phyloP scores from a whole-genome alignment of 2,888 invertebrate genomes.

The Melitaea athalia region DNA sequence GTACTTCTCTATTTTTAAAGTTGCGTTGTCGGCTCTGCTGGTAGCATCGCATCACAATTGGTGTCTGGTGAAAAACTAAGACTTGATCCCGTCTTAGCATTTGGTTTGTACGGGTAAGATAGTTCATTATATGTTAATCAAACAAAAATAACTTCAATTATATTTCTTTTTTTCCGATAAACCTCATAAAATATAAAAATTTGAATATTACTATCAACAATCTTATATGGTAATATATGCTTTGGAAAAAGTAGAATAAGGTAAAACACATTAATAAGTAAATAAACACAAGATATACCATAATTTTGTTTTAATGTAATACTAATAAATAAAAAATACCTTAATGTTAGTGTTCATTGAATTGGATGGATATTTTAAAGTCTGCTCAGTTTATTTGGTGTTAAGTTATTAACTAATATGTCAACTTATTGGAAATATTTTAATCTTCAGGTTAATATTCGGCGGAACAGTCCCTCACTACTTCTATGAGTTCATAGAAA shows the following conservation, averaged over 20 bases:
- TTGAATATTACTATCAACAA: too few species aligned
- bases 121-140: neutral
- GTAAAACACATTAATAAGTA: too few species aligned
- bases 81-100: slow-evolving; percentile 86
- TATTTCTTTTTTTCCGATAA: neutral
- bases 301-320: too few species aligned
- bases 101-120: slow-evolving; percentile 88
- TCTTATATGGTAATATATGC: too few species aligned
- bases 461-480: slow-evolving; percentile 91
- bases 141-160: neutral
- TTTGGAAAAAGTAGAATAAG: too few species aligned
- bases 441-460: slow-evolving; percentile 84
- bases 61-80: slow-evolving; percentile 85
- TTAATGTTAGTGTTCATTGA: too few species aligned
- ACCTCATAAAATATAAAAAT: neutral
- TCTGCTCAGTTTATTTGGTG: too few species aligned
- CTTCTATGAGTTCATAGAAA: slow-evolving; percentile 86
- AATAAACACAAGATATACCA: too few species aligned
- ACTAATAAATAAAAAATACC: too few species aligned
- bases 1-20: slow-evolving; percentile 60
- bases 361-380: too few species aligned
- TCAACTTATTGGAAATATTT: slow-evolving; percentile 7
- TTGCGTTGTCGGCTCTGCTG: slow-evolving; percentile 86
- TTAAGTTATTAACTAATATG: too few species aligned
- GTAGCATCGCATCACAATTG: slow-evolving; percentile 88